Conservation (phyloP, 1,140 invertebrate genomes). For the Drosophila lacertosa region DNA sequence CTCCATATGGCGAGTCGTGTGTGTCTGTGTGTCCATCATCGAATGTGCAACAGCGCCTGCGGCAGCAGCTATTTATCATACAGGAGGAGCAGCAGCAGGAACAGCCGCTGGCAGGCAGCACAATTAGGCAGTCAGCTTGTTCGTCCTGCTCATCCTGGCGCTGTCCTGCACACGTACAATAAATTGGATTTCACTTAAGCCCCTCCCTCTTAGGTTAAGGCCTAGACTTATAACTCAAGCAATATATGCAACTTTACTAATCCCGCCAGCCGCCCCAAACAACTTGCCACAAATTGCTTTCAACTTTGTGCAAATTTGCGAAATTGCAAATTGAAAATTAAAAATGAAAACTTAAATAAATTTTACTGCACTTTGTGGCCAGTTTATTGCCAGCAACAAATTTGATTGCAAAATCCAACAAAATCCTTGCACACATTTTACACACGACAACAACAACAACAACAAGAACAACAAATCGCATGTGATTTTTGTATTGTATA, state of each 20-base stretch:
- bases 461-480: slow-evolving; percentile 44
- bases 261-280: slow-evolving; percentile 10
- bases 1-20: slow-evolving; percentile 62
- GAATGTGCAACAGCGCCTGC: slow-evolving; percentile 54
- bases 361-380: slow-evolving; percentile 11
- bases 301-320: slow-evolving; percentile 22
- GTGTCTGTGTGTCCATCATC: slow-evolving; percentile 33
- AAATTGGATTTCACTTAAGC: slow-evolving; percentile 74
- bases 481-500: slow-evolving; percentile 68
- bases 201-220: slow-evolving; percentile 55
- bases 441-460: slow-evolving; percentile 1
- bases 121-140: slow-evolving; percentile 56
- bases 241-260: slow-evolving; percentile 28
- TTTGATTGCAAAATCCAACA: slow-evolving; percentile 20
- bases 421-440: slow-evolving; percentile 4
- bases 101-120: too few relatives aligned
- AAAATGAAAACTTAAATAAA: slow-evolving; percentile 38
- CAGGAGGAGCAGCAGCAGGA: slow-evolving; percentile 27
- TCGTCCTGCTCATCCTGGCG: background rate
- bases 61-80: slow-evolving; percentile 54
- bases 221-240: slow-evolving; percentile 67
- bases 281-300: slow-evolving; percentile 44
- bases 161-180: slow-evolving; percentile 66
- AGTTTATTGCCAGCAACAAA: slow-evolving; percentile 28
- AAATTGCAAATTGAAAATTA: slow-evolving; percentile 5